Conservation (phyloP, 2,888 invertebrate species). For the Heterodera filipjevi region DNA sequence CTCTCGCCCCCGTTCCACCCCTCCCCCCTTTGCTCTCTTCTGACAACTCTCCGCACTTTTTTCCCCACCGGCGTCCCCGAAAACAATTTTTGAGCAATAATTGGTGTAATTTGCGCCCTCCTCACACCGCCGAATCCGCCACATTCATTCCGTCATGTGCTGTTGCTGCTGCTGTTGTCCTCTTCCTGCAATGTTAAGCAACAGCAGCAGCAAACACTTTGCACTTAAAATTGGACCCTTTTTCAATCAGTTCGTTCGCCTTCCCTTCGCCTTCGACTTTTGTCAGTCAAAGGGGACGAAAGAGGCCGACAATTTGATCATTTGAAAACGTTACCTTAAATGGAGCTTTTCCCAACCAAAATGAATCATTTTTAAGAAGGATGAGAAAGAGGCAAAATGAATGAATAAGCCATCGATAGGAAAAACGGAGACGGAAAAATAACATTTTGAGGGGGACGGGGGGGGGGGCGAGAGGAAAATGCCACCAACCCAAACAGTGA, state of each 20-base stretch:
- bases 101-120: conserved; percentile 16
- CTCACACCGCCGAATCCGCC: background rate
- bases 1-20: background rate
- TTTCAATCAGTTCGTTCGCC: background rate
- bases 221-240: background rate
- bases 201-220: background rate
- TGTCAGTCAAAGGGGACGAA: no score
- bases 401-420: no score
- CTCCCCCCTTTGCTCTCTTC: background rate
- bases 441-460: no score
- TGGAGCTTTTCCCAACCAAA: no score
- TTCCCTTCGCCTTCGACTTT: no score
- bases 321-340: no score
- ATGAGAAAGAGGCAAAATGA: no score
- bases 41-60: conserved; percentile 1
- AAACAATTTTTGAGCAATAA: conserved; percentile 16
- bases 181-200: background rate
- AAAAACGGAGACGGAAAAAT: no score
- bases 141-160: background rate
- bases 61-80: background rate
- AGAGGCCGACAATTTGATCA: no score
- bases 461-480: no score
- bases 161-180: background rate
- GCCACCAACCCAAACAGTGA: no score
- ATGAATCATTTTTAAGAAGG: no score